Evolutionary conservation across 2,113 vertebrate species (phyloP).

Genomic region (Oreochromis tanganicae): DNA sequence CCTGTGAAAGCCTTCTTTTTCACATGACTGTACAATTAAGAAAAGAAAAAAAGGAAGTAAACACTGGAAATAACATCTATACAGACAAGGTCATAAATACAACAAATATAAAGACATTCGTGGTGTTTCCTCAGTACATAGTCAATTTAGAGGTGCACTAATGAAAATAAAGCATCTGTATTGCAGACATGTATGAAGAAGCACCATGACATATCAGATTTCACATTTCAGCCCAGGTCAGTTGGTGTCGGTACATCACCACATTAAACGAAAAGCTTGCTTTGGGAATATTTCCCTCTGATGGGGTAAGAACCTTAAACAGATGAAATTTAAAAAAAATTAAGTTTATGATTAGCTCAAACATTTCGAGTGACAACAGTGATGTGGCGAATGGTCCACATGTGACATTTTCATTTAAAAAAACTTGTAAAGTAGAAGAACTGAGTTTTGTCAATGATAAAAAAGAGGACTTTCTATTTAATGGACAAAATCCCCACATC

Average conservation of each 20-base stretch:
- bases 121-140: not conserved
- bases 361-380: not conserved
- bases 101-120: not conserved
- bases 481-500: not conserved
- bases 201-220: not conserved
- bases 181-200: not conserved
- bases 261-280: not conserved
- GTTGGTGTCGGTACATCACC: not conserved
- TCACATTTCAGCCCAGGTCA: not conserved
- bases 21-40: not conserved
- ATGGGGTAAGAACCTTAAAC: not conserved
- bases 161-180: not conserved
- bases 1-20: not conserved
- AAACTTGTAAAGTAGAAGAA: conserved; percentile 73
- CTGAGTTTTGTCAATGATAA: conserved; percentile 63
- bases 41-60: not conserved
- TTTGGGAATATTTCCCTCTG: not conserved
- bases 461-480: not conserved
- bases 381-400: not conserved
- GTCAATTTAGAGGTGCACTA: not conserved
- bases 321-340: accelerated
- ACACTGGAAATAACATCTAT: not conserved
- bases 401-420: not conserved
- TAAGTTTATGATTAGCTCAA: not conserved
- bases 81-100: not conserved